Base-by-base conservation (phyloP, 2,797 vertebrate species). In the Okamejei kenojei region DNA sequence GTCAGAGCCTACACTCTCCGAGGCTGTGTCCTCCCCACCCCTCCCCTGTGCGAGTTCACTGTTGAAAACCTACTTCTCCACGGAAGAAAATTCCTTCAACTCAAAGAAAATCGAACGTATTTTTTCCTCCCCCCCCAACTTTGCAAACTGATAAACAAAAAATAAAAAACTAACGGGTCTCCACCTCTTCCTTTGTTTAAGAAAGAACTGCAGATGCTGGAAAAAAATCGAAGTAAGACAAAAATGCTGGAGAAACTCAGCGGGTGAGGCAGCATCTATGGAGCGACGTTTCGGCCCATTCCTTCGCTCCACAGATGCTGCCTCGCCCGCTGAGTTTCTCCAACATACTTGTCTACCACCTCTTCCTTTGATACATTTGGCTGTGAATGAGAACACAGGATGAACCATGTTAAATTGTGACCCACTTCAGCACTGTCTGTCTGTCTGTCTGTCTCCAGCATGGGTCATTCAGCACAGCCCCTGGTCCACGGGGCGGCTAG, bases 341-440 rank as follows among this genome's bases (percentile, higher is more conserved):
- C 45, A 45, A 1, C 45, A 45, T 45, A 2, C 93, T 94, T 68
- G 71, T 92, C 94, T 93, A 94, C 93, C 80, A 94, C 95, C 95
- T 95, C 95, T 96, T 96, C 95, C 96, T 94, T 94, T 94, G 94
- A 95, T 95, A 96, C 95, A 95, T 96, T 96, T 95, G 95, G 95
- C 95, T 96, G 94, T 94, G 93, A 93, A 95, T 94, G 94, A 93
- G 23, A 93, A 94, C 93, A 86, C 93, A 90, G 93, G 58, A 93
- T 95, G 94, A 95, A 95, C 95, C 95, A 95, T 93, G 91, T 94
- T 94, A 94, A 94, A 95, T 95, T 91, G 79, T 94, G 93, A 93
- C 95, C 93, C 93, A 95, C 94, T 93, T 94, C 94, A 94, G 93
- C 93, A 94, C 38, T 38, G 96, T 45, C 45, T 45, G 45, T 45